phyloP scores from a whole-genome alignment of 2,113 vertebrate genomes.

The Neodon shergylaensis region DNA sequence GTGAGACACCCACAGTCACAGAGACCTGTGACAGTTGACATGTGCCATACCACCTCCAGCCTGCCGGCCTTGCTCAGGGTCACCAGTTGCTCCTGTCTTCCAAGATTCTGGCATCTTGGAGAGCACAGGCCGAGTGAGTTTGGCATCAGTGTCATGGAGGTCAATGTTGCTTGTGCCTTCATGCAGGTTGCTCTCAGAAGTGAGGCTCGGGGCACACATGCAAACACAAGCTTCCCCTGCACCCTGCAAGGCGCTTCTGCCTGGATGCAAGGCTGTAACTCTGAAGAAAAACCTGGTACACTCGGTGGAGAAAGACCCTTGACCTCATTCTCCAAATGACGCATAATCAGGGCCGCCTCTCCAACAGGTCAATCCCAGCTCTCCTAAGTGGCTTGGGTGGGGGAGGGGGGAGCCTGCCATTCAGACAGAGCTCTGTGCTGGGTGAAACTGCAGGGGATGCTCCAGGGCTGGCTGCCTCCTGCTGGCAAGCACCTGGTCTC shows the following conservation, averaged over 20 bases:
- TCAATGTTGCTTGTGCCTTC: neutral
- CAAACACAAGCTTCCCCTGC: neutral
- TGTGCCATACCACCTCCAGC: accelerated
- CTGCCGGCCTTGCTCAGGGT: neutral
- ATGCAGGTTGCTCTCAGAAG: neutral
- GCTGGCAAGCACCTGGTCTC: neutral
- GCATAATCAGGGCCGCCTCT: accelerated
- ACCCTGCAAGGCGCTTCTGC: neutral
- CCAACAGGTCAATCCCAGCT: too few relatives aligned
- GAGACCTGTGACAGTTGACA: neutral
- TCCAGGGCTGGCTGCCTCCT: neutral
- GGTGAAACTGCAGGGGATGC: accelerated
- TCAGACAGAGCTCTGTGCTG: neutral
- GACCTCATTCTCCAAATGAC: neutral
- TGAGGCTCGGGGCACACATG: accelerated
- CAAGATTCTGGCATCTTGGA: neutral
- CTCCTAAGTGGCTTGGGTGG: neutral
- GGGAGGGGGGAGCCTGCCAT: neutral
- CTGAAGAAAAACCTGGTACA: neutral
- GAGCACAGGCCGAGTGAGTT: accelerated
- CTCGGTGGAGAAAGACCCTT: neutral
- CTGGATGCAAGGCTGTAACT: neutral
- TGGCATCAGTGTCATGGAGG: too few relatives aligned
- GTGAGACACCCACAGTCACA: accelerated
- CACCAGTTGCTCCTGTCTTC: neutral